These are phyloP conservation scores for Caenorhabditis zanzibari DNA, from an alignment of 2,888 invertebrate species.

Conservation along the genomic window DNA sequence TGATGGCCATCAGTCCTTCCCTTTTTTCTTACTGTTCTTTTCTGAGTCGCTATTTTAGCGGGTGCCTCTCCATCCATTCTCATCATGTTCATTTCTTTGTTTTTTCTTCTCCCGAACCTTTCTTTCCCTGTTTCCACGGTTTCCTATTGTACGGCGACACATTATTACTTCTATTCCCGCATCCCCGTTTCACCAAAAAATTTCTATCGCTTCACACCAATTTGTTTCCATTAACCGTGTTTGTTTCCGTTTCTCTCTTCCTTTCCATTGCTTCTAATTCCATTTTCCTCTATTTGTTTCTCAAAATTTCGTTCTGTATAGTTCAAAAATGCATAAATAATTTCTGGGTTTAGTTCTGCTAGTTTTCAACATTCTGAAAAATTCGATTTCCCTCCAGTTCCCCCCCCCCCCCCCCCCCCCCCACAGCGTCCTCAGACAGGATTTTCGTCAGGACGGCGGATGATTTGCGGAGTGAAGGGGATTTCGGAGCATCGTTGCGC, in stretches of 20 bases:
- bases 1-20: slow-evolving; percentile 8
- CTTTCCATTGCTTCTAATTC: slow-evolving; percentile 20
- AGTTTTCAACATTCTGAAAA: not conserved
- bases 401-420: too few species aligned
- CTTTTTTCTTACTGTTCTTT: not conserved
- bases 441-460: too few species aligned
- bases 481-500: too few species aligned
- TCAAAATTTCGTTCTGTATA: slow-evolving; percentile 47
- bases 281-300: slow-evolving; percentile 31
- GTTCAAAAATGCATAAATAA: slow-evolving; percentile 52
- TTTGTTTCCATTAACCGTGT: slow-evolving; percentile 28
- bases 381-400: slow-evolving; percentile 8
- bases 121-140: slow-evolving; percentile 30
- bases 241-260: slow-evolving; percentile 7
- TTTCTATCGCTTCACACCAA: slow-evolving; percentile 50
- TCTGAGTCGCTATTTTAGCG: slow-evolving; percentile 50
- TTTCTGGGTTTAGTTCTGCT: slow-evolving; percentile 9
- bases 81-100: slow-evolving; percentile 36
- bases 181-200: not conserved
- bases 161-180: not conserved
- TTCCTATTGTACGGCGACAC: slow-evolving; percentile 36
- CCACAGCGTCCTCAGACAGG: too few species aligned
- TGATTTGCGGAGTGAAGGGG: too few species aligned
- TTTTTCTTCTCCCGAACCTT: slow-evolving; percentile 16
- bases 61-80: slow-evolving; percentile 42